A percentile compares a stretch with the other conserved stretches of the same genome.
These are phyloP conservation scores for Zaprionus lineosus DNA, from an alignment of 2,888 invertebrate genomes.

Conservation along the genomic window DNA sequence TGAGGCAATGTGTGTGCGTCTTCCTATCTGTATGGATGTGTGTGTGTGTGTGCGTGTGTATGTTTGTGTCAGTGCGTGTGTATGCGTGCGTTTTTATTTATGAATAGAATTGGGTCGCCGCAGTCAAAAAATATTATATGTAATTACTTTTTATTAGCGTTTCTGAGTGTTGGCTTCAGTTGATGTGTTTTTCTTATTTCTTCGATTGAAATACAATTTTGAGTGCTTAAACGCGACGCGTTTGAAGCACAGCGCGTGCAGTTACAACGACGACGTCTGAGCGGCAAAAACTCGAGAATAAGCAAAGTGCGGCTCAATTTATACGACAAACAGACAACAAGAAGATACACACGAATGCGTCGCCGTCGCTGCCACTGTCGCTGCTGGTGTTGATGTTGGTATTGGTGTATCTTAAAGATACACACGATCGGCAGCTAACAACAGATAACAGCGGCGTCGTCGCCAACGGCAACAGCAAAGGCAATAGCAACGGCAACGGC, in stretches of 20 bases:
- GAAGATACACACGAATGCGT: slow-evolving; percentile 64
- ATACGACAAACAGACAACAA: slow-evolving; percentile 74
- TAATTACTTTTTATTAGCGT: slow-evolving; percentile 10
- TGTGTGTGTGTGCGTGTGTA: too few relatives aligned
- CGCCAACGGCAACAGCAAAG: slow-evolving; percentile 19
- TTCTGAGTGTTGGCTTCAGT: background rate
- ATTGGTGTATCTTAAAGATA: slow-evolving; percentile 67
- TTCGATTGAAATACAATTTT: slow-evolving; percentile 16
- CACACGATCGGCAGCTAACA: slow-evolving; percentile 62
- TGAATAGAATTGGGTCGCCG: slow-evolving; percentile 2
- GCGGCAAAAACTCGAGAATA: slow-evolving; percentile 78
- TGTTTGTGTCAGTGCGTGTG: too few relatives aligned
- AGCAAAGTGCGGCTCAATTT: slow-evolving; percentile 78
- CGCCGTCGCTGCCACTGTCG: slow-evolving; percentile 13
- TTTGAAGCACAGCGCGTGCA: slow-evolving; percentile 64
- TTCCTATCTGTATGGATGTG: too few relatives aligned
- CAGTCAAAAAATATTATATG: slow-evolving; percentile 1
- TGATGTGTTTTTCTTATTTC: slow-evolving; percentile 1
- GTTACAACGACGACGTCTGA: slow-evolving; percentile 74
- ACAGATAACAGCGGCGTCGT: slow-evolving; percentile 55
- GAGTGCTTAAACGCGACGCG: slow-evolving; percentile 39
- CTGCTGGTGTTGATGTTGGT: slow-evolving; percentile 13
- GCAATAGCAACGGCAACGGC: slow-evolving; percentile 6
- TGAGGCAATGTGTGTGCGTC: slow-evolving; percentile 4
- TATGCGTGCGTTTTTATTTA: slow-evolving; percentile 1